phyloP scores from a whole-genome alignment of 2,888 invertebrate genomes.

The Eilema caniola region DNA sequence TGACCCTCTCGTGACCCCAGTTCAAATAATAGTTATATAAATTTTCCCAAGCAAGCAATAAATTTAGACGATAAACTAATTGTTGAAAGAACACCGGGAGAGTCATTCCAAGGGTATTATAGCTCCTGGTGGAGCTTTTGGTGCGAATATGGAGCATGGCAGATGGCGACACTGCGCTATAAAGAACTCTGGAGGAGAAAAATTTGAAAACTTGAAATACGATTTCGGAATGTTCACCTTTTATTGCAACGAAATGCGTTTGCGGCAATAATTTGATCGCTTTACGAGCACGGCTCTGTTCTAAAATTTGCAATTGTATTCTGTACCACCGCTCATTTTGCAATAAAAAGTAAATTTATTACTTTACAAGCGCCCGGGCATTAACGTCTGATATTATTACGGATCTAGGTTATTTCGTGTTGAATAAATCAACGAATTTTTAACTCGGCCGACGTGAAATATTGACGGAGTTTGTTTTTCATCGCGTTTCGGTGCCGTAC shows the following conservation, averaged over 20 bases:
- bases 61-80: slow-evolving; percentile 50
- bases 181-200: slow-evolving; percentile 51
- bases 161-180: slow-evolving; percentile 57
- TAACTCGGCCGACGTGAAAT: slow-evolving; percentile 46
- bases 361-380: slow-evolving; percentile 53
- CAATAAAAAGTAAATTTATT: slow-evolving; percentile 58
- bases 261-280: slow-evolving; percentile 75
- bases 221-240: slow-evolving; percentile 71
- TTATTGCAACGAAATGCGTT: slow-evolving; percentile 76
- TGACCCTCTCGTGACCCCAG: background rate
- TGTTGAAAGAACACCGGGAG: slow-evolving; percentile 54
- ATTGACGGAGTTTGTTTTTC: slow-evolving; percentile 52
- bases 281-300: slow-evolving; percentile 69
- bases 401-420: slow-evolving; percentile 50
- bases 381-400: slow-evolving; percentile 55
- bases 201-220: slow-evolving; percentile 72
- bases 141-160: slow-evolving; percentile 52
- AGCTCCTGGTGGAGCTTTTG: slow-evolving; percentile 50
- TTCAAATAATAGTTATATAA: slow-evolving; percentile 37
- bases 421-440: slow-evolving; percentile 56
- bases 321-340: slow-evolving; percentile 59
- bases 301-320: slow-evolving; percentile 69
- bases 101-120: slow-evolving; percentile 55
- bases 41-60: slow-evolving; percentile 38
- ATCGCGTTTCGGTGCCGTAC: slow-evolving; percentile 43